Evolutionary conservation across 2,113 vertebrate genomes (phyloP), one percentile per base, ranked within the genome.

Genomic region (Crypturellus undulatus): DNA sequence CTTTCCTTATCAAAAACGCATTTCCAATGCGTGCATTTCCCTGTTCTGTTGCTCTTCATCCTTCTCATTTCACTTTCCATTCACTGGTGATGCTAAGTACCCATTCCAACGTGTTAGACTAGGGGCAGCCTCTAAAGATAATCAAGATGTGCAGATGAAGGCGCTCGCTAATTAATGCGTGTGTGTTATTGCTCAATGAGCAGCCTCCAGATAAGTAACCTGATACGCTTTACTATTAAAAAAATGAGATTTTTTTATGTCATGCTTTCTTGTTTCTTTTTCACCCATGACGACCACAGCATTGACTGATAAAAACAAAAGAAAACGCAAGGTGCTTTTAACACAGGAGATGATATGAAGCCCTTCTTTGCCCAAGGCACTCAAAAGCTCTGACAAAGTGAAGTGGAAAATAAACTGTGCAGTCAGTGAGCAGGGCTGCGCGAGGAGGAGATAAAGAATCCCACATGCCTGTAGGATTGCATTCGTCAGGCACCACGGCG

Each of bases 81-180:
- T 21, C 34, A 0, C 42, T 5, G 0, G 3, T 1, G 18, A 21
- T 2, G 28, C 12, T 51, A 70, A 22, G 36, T 2, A 64, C 25
- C 67, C 5, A 0, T 10, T 1, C 3, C 11, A 32, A 34, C 24
- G 7, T 25, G 4, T 0, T 16, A 17, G 36, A 3, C 5, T 1
- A 10, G 59, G 6, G 10, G 4, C 18, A 13, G 22, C 47, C 47
- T 26, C 81, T 8, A 28, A 2, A 8, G 24, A 3, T 8, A 45
- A 21, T 28, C 45, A 20, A 32, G 83, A 10, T 13, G 87, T 5
- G 40, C 58, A 21, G 69, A 3, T 0, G 3, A 59, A 25, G 75
- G 38, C 47, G 9, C 79, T 52, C 2, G 42, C 49, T 25, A 4
- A 47, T 68, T 5, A 60, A 21, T 7, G 10, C 26, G 0, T 0